phyloP scores from a whole-genome alignment of 2,888 invertebrate genomes.

The Leptura quadrifasciata region DNA sequence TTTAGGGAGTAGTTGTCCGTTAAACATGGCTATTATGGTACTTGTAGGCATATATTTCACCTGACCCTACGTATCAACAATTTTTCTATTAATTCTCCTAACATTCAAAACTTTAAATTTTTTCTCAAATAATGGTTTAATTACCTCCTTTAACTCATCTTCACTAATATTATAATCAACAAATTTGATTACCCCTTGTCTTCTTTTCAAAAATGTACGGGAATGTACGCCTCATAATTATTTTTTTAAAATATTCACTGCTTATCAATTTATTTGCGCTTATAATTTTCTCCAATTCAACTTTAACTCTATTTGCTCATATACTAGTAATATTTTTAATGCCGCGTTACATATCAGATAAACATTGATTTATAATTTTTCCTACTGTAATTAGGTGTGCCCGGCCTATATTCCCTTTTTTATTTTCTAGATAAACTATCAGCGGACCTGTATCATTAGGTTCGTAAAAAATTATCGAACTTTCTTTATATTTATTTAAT shows the following conservation, averaged over 20 bases:
- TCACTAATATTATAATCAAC: neutral
- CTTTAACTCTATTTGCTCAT: neutral
- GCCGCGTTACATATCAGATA: neutral
- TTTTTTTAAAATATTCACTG: neutral
- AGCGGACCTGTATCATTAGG: neutral
- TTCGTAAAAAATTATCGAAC: no score
- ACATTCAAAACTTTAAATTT: neutral
- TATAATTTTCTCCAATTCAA: neutral
- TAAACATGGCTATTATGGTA: slow-evolving; percentile 11
- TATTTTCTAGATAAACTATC: neutral
- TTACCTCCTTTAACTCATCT: neutral
- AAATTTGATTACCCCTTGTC: neutral
- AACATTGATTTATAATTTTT: neutral
- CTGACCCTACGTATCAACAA: neutral
- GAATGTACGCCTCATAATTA: neutral
- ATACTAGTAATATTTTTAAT: neutral
- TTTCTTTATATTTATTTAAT: no score
- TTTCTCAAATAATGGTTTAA: neutral
- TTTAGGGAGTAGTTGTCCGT: neutral
- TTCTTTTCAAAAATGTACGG: neutral
- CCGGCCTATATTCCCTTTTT: neutral
- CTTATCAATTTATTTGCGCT: neutral
- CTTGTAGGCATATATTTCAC: neutral
- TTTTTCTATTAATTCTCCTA: neutral
- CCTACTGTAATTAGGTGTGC: neutral